Base-by-base conservation (phyloP, 2,797 vertebrate genomes). In the Simalia tracyae region DNA sequence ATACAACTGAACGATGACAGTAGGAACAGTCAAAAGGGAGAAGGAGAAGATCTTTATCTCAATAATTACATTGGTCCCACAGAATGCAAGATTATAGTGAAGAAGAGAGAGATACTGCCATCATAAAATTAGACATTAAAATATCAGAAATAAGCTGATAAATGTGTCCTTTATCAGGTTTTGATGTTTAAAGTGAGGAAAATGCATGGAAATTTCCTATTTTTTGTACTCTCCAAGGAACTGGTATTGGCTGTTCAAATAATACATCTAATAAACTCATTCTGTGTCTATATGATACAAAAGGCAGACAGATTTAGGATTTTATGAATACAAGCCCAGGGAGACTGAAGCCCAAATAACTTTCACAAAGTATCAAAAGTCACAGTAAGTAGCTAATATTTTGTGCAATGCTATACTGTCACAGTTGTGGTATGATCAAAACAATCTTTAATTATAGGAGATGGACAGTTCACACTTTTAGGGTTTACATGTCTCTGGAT, bases 231-330 rank as follows among this genome's bases (percentile, higher is more conserved):
- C 91, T 76, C 0, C 59, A 81, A 46, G 8, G 54, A 28, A 36
- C 14, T 31, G 4, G 7, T 2, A 86, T 9, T 85, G 63, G 63
- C 36, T 9, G 4, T 54, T 19, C 56, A 87, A 46, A 60, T 14
- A 68, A 42, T 54, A 54, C 54, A 50, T 63, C 8, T 59, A 17
- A 86, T 14, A 86, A 86, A 26, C 15, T 1, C 1, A 17, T 6
- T 76, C n/a, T 15, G n/a, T 36, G 14, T 4, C 36, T 2, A 15
- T 8, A 50, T 12, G 24, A 46, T 5, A 14, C 26, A 28, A 2
- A 11, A 0, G 36, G 0, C 0, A 56, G 3, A 88, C 84, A 87
- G 9, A 6, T 50, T 89, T 61, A 7, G 6, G 4, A 12, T 5
- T 42, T 88, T 93, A 93, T 5, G 1, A 68, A 92, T 9, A 76